Percentiles rank a stretch among this genome's conserved stretches.
Conservation (phyloP, 2,888 invertebrate genomes). For the Chymomyza amoena region DNA sequence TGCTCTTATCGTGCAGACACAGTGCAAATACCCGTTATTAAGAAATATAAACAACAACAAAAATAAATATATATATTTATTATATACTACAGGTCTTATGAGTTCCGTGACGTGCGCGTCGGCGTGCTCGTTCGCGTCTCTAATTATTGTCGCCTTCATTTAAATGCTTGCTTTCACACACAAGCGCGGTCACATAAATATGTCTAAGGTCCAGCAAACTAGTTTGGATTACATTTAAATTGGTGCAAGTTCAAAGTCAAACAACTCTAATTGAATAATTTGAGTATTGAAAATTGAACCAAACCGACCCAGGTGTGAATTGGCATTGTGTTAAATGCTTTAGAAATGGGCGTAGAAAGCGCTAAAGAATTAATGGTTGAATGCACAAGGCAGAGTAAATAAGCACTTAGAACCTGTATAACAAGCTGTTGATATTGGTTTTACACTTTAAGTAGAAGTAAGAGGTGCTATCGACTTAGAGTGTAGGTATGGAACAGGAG, state of each 20-base stretch:
- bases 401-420: conserved; percentile 50
- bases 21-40: background rate
- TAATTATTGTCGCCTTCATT: background rate
- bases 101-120: conserved; percentile 32
- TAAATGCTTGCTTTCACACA: background rate
- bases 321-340: background rate
- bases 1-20: conserved; percentile 33
- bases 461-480: background rate
- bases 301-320: background rate
- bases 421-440: conserved; percentile 40
- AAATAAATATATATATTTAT: conserved; percentile 38
- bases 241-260: conserved; percentile 47
- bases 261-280: background rate
- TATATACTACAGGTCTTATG: conserved; percentile 26
- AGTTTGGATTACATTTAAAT: background rate
- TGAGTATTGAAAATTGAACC: background rate
- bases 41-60: background rate
- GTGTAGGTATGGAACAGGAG: background rate
- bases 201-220: background rate
- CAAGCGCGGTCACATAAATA: background rate
- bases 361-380: conserved; percentile 25
- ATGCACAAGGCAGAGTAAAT: conserved; percentile 1
- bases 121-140: conserved; percentile 3
- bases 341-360: conserved; percentile 41
- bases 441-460: background rate